Evolutionary conservation across 30 jellyfish, hydroid and myxozoan genomes (phyloP).

Genomic region (Haliclystus octoradiatus): DNA sequence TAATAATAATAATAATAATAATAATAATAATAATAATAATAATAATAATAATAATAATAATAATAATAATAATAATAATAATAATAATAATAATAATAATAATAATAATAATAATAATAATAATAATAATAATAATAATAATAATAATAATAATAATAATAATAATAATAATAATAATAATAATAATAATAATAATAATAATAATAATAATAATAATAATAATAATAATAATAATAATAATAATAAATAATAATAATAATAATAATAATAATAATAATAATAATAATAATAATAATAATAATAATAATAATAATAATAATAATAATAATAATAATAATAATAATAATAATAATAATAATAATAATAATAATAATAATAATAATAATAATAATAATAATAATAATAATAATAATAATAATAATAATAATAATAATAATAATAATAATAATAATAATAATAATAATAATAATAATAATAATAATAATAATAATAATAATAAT

Average conservation of each 20-base stretch:
- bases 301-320: not conserved
- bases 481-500: not conserved
- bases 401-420: not conserved
- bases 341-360: not conserved
- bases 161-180: not conserved
- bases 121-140: not conserved
- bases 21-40: not conserved
- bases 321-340: not conserved
- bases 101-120: not conserved
- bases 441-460: not conserved
- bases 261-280: not conserved
- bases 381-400: not conserved
- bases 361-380: not conserved
- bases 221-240: not conserved
- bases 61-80: too few species aligned
- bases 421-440: not conserved
- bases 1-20: not conserved
- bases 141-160: not conserved
- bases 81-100: too few species aligned
- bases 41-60: not conserved
- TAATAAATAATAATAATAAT: not conserved
- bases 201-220: not conserved
- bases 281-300: not conserved
- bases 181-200: not conserved
- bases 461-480: not conserved